A percentile compares a stretch with the other conserved stretches of the same genome.
These are phyloP conservation scores for Pherbina coryleti DNA, from an alignment of 2,888 invertebrate genomes.

Conservation along the genomic window DNA sequence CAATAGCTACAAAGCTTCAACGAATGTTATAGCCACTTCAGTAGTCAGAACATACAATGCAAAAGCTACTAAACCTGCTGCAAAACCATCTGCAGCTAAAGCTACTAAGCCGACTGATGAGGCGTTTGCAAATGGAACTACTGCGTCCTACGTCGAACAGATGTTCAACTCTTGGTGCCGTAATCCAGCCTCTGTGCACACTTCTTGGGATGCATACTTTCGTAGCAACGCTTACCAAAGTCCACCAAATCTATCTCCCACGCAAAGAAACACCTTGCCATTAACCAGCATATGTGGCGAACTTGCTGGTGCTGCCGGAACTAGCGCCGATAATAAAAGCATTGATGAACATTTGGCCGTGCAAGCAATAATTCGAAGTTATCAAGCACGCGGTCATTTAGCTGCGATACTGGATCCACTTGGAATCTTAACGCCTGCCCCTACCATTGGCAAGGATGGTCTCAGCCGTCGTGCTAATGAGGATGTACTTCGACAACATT, in stretches of 20 bases:
- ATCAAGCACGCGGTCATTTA: constrained; percentile 95
- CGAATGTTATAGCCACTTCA: constrained; percentile 59
- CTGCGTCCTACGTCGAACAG: constrained; percentile 95
- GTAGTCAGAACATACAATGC: constrained; percentile 69
- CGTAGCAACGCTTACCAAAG: constrained; percentile 77
- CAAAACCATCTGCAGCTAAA: too few species aligned
- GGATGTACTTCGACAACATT: constrained; percentile 69
- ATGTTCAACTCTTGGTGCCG: constrained; percentile 97
- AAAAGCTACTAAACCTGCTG: constrained; percentile 82
- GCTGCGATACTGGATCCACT: constrained; percentile 87
- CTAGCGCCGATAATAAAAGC: constrained; percentile 77
- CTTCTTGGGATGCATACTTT: constrained; percentile 94
- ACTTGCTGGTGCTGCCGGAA: constrained; percentile 45
- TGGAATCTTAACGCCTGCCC: constrained; percentile 72
- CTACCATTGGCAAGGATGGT: constrained; percentile 68
- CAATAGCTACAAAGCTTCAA: constrained; percentile 70
- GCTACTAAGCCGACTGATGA: too few species aligned
- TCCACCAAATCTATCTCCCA: constrained; percentile 77
- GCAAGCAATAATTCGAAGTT: constrained; percentile 98
- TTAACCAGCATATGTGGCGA: constrained; percentile 71
- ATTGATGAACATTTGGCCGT: constrained; percentile 99
- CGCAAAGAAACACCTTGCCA: constrained; percentile 75
- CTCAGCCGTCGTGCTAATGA: constrained; percentile 69
- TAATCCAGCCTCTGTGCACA: constrained; percentile 94
- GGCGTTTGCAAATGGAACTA: constrained; percentile 92